These are phyloP conservation scores for Potorous gilbertii DNA, from an alignment of 2,797 vertebrate genomes.

Conservation along the genomic window DNA sequence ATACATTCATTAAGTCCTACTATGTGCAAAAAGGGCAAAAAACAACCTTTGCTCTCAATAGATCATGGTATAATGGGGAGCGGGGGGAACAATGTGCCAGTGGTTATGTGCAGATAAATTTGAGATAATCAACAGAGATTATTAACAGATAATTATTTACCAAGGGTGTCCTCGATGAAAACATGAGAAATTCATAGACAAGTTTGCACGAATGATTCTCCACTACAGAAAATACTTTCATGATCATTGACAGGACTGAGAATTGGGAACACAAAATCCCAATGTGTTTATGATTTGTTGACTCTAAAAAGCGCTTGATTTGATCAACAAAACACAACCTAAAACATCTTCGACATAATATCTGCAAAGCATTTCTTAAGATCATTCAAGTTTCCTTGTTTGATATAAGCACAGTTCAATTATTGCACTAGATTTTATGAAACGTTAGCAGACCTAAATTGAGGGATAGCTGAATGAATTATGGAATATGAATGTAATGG, in stretches of 20 bases:
- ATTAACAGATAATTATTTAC: neutral
- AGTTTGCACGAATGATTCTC: neutral
- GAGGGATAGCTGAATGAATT: neutral
- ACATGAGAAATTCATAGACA: neutral
- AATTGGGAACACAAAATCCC: neutral
- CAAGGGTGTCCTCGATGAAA: neutral
- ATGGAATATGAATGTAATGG: neutral
- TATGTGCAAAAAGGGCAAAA: neutral
- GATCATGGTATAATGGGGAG: neutral
- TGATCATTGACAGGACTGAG: neutral
- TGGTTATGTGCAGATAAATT: neutral
- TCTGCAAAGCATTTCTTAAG: neutral
- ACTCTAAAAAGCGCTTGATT: neutral
- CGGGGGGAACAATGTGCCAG: neutral
- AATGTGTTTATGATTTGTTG: neutral
- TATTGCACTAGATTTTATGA: neutral
- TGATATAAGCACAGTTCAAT: neutral
- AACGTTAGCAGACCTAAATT: neutral
- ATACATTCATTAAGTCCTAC: neutral
- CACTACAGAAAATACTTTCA: neutral
- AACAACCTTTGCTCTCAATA: neutral
- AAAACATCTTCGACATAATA: neutral
- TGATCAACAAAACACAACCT: neutral
- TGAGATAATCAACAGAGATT: neutral
- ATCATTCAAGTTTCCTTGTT: neutral